Percentiles rank a stretch among this genome's conserved stretches.
Evolutionary conservation across 1,140 invertebrate species (phyloP).

Genomic region (Zaprionus vittiger): DNA sequence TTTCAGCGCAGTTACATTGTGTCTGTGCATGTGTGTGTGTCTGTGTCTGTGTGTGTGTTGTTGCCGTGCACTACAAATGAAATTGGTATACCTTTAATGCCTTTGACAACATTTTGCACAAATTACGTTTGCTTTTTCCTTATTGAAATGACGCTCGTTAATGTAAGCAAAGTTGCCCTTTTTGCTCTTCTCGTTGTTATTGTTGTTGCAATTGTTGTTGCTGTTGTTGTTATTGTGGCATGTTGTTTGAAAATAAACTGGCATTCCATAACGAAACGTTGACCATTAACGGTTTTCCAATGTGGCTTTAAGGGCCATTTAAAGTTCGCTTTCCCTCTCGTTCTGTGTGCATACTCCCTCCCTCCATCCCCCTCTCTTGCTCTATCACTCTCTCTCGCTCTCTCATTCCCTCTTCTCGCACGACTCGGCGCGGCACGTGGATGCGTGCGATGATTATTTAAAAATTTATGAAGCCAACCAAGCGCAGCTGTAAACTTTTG

Average conservation of each 20-base stretch:
- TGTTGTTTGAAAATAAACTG: conserved; percentile 21
- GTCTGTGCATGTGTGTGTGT: conserved; percentile 32
- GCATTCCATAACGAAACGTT: not conserved
- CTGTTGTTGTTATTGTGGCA: conserved; percentile 7
- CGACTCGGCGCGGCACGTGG: conserved; percentile 48
- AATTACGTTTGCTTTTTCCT: conserved; percentile 43
- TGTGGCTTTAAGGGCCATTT: conserved; percentile 27
- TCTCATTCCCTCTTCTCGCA: not conserved
- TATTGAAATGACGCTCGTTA: conserved; percentile 41
- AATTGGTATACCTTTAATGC: conserved; percentile 55
- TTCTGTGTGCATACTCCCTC: not conserved
- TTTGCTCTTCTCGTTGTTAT: not conserved
- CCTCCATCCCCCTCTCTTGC: not conserved
- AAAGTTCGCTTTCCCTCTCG: not conserved
- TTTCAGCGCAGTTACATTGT: conserved; percentile 37
- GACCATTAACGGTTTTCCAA: conserved; percentile 8
- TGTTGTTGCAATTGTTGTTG: not conserved
- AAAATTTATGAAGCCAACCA: conserved; percentile 81
- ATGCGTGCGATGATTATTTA: conserved; percentile 81
- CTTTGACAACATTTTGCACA: conserved; percentile 48
- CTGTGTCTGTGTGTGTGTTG: conserved; percentile 19
- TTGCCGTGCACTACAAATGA: conserved; percentile 51
- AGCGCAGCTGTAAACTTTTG: conserved; percentile 79
- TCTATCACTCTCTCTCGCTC: not conserved
- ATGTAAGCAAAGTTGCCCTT: conserved; percentile 16